phyloP scores from a whole-genome alignment of 2,113 vertebrate species.

The Leptosomus discolor region DNA sequence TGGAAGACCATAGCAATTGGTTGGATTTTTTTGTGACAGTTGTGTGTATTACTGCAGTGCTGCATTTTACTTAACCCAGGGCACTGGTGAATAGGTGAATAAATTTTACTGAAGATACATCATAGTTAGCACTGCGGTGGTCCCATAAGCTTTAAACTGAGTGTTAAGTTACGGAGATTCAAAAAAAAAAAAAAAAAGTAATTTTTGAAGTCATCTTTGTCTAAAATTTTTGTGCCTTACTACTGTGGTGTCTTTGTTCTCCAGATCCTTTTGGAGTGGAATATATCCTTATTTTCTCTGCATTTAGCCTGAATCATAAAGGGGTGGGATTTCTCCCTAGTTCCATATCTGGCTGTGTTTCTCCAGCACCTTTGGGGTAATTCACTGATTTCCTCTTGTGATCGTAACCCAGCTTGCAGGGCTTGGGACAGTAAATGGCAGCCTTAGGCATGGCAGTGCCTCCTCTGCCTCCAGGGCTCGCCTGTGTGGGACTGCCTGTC shows the following conservation, averaged over 20 bases:
- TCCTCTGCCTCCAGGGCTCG: fast-evolving
- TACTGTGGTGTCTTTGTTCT: background rate
- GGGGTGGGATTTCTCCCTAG: background rate
- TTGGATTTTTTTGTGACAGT: background rate
- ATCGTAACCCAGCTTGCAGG: background rate
- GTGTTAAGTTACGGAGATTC: background rate
- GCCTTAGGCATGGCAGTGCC: background rate
- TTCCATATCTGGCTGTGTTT: background rate
- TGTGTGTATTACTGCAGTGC: background rate
- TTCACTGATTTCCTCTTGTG: background rate
- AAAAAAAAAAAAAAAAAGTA: background rate
- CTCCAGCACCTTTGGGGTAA: background rate
- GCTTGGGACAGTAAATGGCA: background rate
- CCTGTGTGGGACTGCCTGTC: fast-evolving
- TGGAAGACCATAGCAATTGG: conserved; percentile 22
- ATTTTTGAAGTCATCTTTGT: background rate
- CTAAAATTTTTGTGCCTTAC: background rate
- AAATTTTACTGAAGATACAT: background rate
- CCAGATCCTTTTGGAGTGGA: background rate
- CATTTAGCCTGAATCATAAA: background rate
- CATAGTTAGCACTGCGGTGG: background rate
- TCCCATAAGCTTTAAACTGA: background rate
- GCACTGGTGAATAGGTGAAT: background rate
- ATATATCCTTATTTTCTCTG: background rate
- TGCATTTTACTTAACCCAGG: background rate